These are phyloP conservation scores for Synodontis membranacea DNA, from an alignment of 2,113 vertebrate genomes.

Conservation along the genomic window DNA sequence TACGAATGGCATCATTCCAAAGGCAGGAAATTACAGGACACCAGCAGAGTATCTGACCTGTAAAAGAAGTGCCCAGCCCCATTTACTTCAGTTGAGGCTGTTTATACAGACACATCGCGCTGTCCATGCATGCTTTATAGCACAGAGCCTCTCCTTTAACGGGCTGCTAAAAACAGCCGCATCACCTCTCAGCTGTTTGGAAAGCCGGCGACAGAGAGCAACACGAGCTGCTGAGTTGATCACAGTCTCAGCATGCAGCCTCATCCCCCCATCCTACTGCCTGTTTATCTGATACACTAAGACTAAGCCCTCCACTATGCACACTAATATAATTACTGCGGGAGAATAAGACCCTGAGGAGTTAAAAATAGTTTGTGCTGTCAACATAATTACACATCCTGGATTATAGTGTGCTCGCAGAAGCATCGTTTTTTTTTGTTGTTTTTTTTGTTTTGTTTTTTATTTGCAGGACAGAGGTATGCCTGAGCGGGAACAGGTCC, in stretches of 20 bases:
- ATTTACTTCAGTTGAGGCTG: slow-evolving; percentile 8
- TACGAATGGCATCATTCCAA: neutral
- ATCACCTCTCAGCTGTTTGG: slow-evolving; percentile 54
- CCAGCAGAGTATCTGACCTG: neutral
- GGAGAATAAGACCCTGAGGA: slow-evolving; percentile 21
- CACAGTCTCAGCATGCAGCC: slow-evolving; percentile 32
- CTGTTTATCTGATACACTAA: slow-evolving; percentile 47
- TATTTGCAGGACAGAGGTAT: neutral
- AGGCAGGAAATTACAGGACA: neutral
- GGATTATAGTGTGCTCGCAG: slow-evolving; percentile 27
- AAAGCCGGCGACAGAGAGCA: slow-evolving; percentile 55
- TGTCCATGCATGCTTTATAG: slow-evolving; percentile 64
- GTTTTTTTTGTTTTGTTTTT: too few species aligned
- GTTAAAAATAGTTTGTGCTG: slow-evolving; percentile 44
- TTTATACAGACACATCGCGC: neutral
- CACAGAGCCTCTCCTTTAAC: slow-evolving; percentile 57
- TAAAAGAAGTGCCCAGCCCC: neutral
- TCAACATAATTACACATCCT: slow-evolving; percentile 39
- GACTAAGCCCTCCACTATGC: slow-evolving; percentile 23
- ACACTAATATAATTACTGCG: slow-evolving; percentile 44
- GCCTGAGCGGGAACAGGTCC: neutral
- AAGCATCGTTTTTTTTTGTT: too few species aligned
- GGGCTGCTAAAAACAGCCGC: slow-evolving; percentile 64
- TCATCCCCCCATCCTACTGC: slow-evolving; percentile 22
- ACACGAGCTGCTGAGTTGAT: slow-evolving; percentile 40